Evolutionary conservation across 1,140 invertebrate species (phyloP), one percentile per base, ranked within the genome.

Genomic region (Proales similis): DNA sequence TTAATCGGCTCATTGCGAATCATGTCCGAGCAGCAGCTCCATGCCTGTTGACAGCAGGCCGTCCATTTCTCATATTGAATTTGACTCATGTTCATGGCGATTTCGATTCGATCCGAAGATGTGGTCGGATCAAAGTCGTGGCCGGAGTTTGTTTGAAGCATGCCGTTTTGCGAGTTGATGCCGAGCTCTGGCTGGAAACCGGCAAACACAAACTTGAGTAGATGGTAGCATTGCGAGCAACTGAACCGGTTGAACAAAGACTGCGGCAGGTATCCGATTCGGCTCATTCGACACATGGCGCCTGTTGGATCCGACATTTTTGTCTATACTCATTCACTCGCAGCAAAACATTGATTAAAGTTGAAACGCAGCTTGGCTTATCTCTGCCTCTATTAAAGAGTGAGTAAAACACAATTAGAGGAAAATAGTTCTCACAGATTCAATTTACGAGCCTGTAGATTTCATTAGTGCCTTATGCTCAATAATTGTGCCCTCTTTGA

Each of bases 201-300:
- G 9, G 51, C 24, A 42, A 43, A 57, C 14, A 57, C 51, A 57
- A 29, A 57, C 7, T 11, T 24, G 14, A 57, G 24, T 12, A 57
- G 20, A 39, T 42, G 39, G 9, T 57, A 57, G 19, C 51, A 57
- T 27, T 57, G 39, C 6, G 51, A 6, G 14, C 51, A 57, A 24
- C 51, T 57, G 11, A 57, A 27, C 17, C 51, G 36, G 30, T 57
- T 57, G 22, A 57, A 57, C 19, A 57, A 6, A 42, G 27, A n/a
- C n/a, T n/a, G 17, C 22, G 33, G 6, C 29, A 24, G 45, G 3
- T 36, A 57, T 7, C 51, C 51, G 22, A 22, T 42, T 11, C 51
- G 51, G 17, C 51, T 57, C 7, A 57, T 5, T 29, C 51, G 51
- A 42, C 51, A 57, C 14, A 36, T n/a, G n/a, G n/a, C n/a, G n/a